These are phyloP conservation scores for Centropristis striata DNA, from an alignment of 2,113 vertebrate genomes.

Conservation along the genomic window DNA sequence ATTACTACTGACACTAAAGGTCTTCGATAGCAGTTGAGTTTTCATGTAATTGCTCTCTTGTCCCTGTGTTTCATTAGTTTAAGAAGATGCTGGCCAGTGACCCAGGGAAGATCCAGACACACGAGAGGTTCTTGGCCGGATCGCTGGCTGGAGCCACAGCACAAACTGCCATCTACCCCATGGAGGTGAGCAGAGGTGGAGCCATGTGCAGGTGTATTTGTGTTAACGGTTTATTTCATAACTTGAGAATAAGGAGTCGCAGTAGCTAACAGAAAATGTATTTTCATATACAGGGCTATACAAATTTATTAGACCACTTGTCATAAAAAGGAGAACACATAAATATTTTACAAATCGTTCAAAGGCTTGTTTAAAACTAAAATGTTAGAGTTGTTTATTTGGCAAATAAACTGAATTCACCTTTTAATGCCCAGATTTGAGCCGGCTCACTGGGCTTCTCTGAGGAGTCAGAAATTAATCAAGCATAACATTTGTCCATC, in stretches of 20 bases:
- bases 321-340: too few relatives aligned
- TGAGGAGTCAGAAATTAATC: too few relatives aligned
- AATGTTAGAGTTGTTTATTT: too few relatives aligned
- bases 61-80: conserved; percentile 83
- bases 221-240: neutral
- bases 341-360: too few relatives aligned
- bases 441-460: too few relatives aligned
- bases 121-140: conserved; percentile 95
- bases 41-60: neutral
- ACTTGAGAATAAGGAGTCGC: neutral
- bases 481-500: too few relatives aligned
- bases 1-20: neutral
- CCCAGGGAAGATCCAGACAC: conserved; percentile 88
- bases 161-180: conserved; percentile 97
- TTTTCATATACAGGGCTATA: neutral
- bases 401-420: too few relatives aligned
- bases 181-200: conserved; percentile 89
- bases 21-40: neutral
- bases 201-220: neutral
- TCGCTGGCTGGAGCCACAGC: conserved; percentile 96
- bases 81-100: conserved; percentile 93
- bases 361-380: too few relatives aligned
- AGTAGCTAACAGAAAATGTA: neutral
- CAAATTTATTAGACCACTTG: too few relatives aligned
- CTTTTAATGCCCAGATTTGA: too few relatives aligned